These are phyloP conservation scores for Cheirogaleus medius DNA, from an alignment of 2,113 vertebrate species.

Conservation along the genomic window DNA sequence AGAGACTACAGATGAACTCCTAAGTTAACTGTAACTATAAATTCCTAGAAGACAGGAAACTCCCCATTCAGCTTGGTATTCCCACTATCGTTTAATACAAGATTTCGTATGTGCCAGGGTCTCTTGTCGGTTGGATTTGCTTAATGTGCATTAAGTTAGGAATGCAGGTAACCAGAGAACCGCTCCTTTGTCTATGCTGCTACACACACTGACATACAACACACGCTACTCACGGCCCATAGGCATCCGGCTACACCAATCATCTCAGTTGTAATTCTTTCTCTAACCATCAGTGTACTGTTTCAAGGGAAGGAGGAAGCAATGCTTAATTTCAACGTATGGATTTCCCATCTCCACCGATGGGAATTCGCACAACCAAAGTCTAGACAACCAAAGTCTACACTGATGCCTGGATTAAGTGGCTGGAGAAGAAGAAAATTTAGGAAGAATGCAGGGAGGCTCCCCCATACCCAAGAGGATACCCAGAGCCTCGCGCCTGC, in stretches of 20 bases:
- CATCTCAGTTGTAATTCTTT: neutral
- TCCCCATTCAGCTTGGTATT: neutral
- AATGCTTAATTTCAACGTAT: neutral
- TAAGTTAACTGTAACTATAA: neutral
- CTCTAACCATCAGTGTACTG: neutral
- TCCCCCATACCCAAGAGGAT: neutral
- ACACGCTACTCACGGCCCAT: neutral
- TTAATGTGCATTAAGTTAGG: neutral
- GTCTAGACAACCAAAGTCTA: constrained; percentile 1
- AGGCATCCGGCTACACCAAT: neutral
- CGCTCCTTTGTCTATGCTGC: neutral
- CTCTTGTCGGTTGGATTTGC: neutral
- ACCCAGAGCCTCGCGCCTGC: neutral
- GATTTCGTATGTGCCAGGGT: neutral
- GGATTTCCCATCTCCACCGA: neutral
- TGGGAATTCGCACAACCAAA: neutral
- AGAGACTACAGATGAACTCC: no score
- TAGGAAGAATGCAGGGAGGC: neutral
- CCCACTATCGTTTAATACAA: neutral
- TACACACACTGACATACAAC: neutral
- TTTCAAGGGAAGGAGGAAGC: neutral
- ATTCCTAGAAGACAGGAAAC: neutral
- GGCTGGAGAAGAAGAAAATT: neutral
- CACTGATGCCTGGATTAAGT: constrained; percentile 18
- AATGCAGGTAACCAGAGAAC: neutral